A percentile compares a stretch with the other conserved stretches of the same genome.
These are phyloP conservation scores for Vanessa atalanta DNA, from an alignment of 1,140 invertebrate genomes.

Conservation along the genomic window DNA sequence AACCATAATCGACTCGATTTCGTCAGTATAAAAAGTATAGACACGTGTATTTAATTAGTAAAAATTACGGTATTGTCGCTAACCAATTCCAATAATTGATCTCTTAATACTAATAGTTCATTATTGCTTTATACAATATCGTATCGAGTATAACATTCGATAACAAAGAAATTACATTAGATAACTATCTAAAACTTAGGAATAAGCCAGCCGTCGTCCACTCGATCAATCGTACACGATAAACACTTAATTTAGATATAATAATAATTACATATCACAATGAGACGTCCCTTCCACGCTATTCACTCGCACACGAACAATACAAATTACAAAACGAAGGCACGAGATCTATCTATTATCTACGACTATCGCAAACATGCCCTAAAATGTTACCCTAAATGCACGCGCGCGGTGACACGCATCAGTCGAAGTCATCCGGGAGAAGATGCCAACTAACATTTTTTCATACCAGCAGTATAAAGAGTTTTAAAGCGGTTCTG, in stretches of 20 bases:
- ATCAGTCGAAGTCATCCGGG: slow-evolving; percentile 66
- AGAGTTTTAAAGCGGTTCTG: slow-evolving; percentile 72
- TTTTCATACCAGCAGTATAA: slow-evolving; percentile 60
- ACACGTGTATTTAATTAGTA: slow-evolving; percentile 62
- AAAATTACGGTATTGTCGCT: slow-evolving; percentile 74
- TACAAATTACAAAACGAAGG: slow-evolving; percentile 74
- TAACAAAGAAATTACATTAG: slow-evolving; percentile 68
- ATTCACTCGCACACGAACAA: slow-evolving; percentile 71
- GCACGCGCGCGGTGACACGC: slow-evolving; percentile 61
- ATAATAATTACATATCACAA: slow-evolving; percentile 81
- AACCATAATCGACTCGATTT: slow-evolving; percentile 71
- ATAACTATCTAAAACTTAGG: slow-evolving; percentile 71
- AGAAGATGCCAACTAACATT: slow-evolving; percentile 48
- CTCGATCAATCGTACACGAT: slow-evolving; percentile 70
- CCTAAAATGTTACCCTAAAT: slow-evolving; percentile 72
- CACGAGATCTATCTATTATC: slow-evolving; percentile 74
- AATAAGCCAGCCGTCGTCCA: slow-evolving; percentile 69
- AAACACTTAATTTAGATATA: slow-evolving; percentile 80
- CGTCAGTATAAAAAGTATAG: slow-evolving; percentile 71
- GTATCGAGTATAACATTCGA: slow-evolving; percentile 75
- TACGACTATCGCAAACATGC: slow-evolving; percentile 75
- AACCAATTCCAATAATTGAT: slow-evolving; percentile 65
- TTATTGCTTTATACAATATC: slow-evolving; percentile 80
- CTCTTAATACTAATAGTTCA: slow-evolving; percentile 69
- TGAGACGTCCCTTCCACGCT: slow-evolving; percentile 75